phyloP scores from a whole-genome alignment of 2,113 vertebrate genomes.

The Perccottus glenii region DNA sequence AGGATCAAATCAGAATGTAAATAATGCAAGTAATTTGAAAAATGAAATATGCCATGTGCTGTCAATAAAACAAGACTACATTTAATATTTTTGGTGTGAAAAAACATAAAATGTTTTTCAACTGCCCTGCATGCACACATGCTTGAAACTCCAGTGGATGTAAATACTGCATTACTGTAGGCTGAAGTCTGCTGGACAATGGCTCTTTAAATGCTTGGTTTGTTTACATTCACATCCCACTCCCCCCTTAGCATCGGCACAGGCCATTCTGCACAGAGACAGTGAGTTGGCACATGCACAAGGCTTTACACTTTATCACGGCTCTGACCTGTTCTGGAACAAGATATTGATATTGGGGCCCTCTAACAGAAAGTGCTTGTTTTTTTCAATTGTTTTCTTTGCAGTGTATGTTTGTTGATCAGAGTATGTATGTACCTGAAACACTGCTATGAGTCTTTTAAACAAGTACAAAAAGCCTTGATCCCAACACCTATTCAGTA shows the following conservation, averaged over 20 bases:
- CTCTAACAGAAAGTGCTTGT: neutral
- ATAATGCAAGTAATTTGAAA: no score
- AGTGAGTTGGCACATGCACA: constrained; percentile 21
- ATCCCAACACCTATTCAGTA: constrained; percentile 10
- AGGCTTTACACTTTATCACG: constrained; percentile 26
- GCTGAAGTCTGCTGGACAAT: constrained; percentile 10
- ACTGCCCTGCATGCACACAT: neutral
- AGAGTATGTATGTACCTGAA: no score
- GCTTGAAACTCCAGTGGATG: constrained; percentile 2
- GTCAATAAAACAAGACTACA: no score
- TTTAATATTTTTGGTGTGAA: no score
- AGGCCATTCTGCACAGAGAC: neutral
- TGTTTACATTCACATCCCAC: constrained; percentile 30
- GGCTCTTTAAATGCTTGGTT: neutral
- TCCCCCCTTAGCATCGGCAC: neutral
- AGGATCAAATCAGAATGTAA: no score
- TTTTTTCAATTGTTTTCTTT: neutral
- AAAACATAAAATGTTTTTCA: no score
- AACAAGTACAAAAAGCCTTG: constrained; percentile 14
- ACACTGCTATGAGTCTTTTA: no score
- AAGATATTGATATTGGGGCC: constrained; percentile 13
- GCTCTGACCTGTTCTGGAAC: constrained; percentile 13
- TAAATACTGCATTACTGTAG: neutral
- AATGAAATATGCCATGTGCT: no score
- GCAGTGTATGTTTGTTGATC: no score